phyloP scores from a whole-genome alignment of 2,888 invertebrate genomes.

The Macaria notata region DNA sequence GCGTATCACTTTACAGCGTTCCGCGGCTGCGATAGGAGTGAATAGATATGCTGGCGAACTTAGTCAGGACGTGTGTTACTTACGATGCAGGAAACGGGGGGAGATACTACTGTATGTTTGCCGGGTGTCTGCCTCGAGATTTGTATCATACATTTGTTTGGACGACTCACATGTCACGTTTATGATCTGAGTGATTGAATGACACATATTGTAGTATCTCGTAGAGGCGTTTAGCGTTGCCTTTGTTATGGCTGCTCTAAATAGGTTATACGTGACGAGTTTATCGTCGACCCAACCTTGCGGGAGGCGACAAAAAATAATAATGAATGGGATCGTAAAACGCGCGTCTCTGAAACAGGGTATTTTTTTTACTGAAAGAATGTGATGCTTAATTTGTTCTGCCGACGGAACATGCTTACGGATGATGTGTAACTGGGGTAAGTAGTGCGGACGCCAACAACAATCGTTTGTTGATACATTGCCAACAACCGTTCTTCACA shows the following conservation, averaged over 20 bases:
- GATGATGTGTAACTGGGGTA: slow-evolving; percentile 28
- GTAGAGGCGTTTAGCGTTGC: slow-evolving; percentile 31
- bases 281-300: slow-evolving; percentile 10
- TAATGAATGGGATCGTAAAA: slow-evolving; percentile 19
- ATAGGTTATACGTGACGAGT: slow-evolving; percentile 20
- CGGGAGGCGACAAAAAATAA: slow-evolving; percentile 20
- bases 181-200: slow-evolving; percentile 55
- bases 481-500: slow-evolving; percentile 34
- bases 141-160: slow-evolving; percentile 64
- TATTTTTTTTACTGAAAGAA: slow-evolving; percentile 16
- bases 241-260: slow-evolving; percentile 35
- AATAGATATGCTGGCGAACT: slow-evolving; percentile 50
- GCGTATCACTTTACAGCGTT: slow-evolving; percentile 28
- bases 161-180: slow-evolving; percentile 56
- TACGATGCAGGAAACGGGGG: slow-evolving; percentile 74
- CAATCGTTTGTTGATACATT: slow-evolving; percentile 33
- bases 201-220: slow-evolving; percentile 38
- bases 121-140: slow-evolving; percentile 62
- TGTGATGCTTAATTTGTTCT: slow-evolving; percentile 11
- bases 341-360: slow-evolving; percentile 5
- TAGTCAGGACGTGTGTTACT: slow-evolving; percentile 64
- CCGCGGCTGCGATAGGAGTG: slow-evolving; percentile 29
- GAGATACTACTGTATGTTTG: slow-evolving; percentile 65
- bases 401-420: slow-evolving; percentile 18
- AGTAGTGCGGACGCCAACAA: slow-evolving; percentile 24